Base-by-base conservation (phyloP, 2,113 vertebrate species). In the Vidua chalybeata region DNA sequence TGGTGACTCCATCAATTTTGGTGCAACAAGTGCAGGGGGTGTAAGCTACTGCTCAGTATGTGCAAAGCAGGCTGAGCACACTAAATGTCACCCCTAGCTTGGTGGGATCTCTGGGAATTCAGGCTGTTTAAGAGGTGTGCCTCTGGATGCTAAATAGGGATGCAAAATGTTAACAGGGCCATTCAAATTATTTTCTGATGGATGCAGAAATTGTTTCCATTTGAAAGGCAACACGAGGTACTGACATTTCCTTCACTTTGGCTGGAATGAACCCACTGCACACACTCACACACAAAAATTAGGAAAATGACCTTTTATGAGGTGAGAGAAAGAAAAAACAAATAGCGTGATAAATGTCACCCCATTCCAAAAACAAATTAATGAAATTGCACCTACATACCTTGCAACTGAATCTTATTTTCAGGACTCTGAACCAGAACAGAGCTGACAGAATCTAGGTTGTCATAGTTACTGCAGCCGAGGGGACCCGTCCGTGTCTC, bases 401-500 rank as follows among this genome's bases (percentile, higher is more conserved):
- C 99, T 99, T 99, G 99, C 86, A 99, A 98, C 84, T 99, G 98
- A 97, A 99, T 99, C 98, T 99, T 99, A 96, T 99, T 99, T 97
- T 99, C 99, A 39, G 99, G 99, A 97, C 99, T 99, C 97, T 99
- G 99, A 94, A 99, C 99, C 97, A 99, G 98, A 92, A 99, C 99
- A 35, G 99, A 99, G 97, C 99, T 99, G 93, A 99, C 99, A 55
- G 99, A 99, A 98, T 99, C 99, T 94, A 99, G 98, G 98, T 99
- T 99, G 99, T 99, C 99, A 98, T 99, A 99, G 98, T 99, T 99
- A 99, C 99, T 99, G 98, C 99, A 99, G 97, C 99, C 99, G 45
- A 99, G 99, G 81, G 99, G 99, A 92, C 99, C 99, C 3, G 99
- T 99, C 93, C 99, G 98, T 6, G 99, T 99, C 98, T 99, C 99